These are phyloP conservation scores for Hybognathus amarus DNA, from an alignment of 2,797 vertebrate species.

Conservation along the genomic window DNA sequence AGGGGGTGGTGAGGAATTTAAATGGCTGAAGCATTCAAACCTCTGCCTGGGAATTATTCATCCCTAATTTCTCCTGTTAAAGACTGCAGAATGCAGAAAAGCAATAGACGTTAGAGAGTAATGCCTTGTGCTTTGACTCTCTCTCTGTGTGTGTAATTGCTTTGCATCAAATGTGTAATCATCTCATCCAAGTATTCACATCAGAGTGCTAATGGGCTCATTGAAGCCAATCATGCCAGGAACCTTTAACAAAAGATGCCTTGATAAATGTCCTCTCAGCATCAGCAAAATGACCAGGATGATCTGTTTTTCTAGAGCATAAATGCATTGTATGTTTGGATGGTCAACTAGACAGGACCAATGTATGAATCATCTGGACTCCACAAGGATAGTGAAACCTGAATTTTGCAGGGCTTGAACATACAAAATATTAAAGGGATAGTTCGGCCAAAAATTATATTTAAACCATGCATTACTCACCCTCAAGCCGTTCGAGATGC, in stretches of 20 bases:
- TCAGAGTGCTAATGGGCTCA: neutral
- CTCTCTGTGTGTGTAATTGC: conserved; percentile 16
- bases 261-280: conserved; percentile 1
- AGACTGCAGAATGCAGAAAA: conserved; percentile 24
- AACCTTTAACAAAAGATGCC: neutral
- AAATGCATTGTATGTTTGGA: neutral
- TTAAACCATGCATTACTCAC: too few species aligned
- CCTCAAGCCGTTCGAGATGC: too few species aligned
- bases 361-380: neutral
- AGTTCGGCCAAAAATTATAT: too few species aligned
- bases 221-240: neutral
- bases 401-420: neutral
- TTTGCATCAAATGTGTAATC: conserved; percentile 29
- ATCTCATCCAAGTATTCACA: conserved; percentile 21
- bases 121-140: conserved; percentile 13
- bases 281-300: neutral
- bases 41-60: conserved; percentile 23
- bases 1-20: conserved; percentile 28
- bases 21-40: conserved; percentile 2
- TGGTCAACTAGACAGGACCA: neutral
- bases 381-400: neutral
- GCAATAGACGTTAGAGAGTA: conserved; percentile 15
- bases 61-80: conserved; percentile 29
- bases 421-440: neutral
- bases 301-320: neutral